Evolutionary conservation across 2,888 invertebrate species (phyloP), one percentile per base, ranked within the genome.

Genomic region (Diachrysia chrysitis): DNA sequence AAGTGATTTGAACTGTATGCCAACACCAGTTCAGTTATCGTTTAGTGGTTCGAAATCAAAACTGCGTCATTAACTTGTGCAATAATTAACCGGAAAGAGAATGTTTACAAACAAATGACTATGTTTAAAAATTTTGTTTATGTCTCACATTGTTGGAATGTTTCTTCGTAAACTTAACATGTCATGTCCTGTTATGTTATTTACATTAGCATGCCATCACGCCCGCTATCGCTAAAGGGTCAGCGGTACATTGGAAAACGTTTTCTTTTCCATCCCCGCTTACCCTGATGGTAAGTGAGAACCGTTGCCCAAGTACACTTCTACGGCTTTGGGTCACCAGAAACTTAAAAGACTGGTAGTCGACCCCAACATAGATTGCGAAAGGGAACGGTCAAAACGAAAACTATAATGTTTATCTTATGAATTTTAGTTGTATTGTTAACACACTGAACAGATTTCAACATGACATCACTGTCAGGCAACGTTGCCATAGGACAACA

Each of bases 61-160:
- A 5, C 25, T 37, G 53, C 32, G 46, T 53, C 53, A 37, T 53
- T 58, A 29, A 58, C 61, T 62, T 57, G 57, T 62, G 23, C 48
- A 51, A 48, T 46, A 46, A 51, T 51, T 51, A 21, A 19, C 19
- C 19, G 12, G 48, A 51, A 51, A 21, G 21, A 3, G 19, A 4
- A 12, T 59, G 58, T 51, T 60, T 58, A 54, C 46, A 61, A 63
- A 69, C 35, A 70, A 66, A 57, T 10, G 42, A 10, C 29, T 7
- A 12, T 66, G 35, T 59, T 59, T 55, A 0, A 62, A 73, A 62
- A 58, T 56, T 16, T 14, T 59, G 35, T 68, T 48, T 35, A 35
- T 12, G n/a, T 9, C 14, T 19, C 17, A 57, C 51, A 19, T 17
- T 21, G 29, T n/a, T 32, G 21, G 46, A 7, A 54, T 72, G 10